Evolutionary conservation across 1,140 invertebrate genomes (phyloP), one percentile per base, ranked within the genome.

Genomic region (Homalodisca vitripennis): DNA sequence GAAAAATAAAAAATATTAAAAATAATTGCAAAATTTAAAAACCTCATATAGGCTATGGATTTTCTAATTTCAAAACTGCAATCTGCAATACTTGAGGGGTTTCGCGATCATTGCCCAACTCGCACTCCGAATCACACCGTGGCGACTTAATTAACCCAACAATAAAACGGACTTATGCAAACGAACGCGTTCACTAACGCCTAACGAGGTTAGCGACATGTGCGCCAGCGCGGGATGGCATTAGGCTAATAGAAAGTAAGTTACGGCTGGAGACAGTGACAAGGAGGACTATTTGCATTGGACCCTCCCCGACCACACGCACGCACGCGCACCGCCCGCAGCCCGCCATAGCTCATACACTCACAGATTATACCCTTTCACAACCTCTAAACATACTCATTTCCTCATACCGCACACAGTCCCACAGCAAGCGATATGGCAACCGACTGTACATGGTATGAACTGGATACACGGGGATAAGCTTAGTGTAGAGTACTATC

Each of bases 231-330:
- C 55, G 55, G 12, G 24, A 12, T 26, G 24, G 26, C 55, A 60
- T 60, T 60, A 60, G 55, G 55, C 55, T 60, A 60, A 60, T 60
- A 60, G 55, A 60, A 60, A 60, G 55, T 29, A n/a, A 60, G 55
- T 60, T 60, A 60, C 27, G 55, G 55, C 48, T 53, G 12, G 48
- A 6, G 48, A 41, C 34, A 41, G 34, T 10, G 34, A 17, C 6
- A 17, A 41, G n/a, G 6, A 17, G 34, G 34, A 41, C 34, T 51
- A 51, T 51, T 51, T 51, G 48, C 48, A 51, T 51, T 22, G 48
- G n/a, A n/a, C n/a, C 48, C 48, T 14, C 48, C 55, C 22, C 55
- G 55, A 60, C 55, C 62, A 64, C 62, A 64, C 55, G 55, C 55
- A 27, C 51, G 51, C 51, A 20, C 62, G 32, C 62, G 62, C 55